Percentiles rank a stretch among this genome's conserved stretches.
phyloP scores from a whole-genome alignment of 2,113 vertebrate species.

The Macrotis lagotis region DNA sequence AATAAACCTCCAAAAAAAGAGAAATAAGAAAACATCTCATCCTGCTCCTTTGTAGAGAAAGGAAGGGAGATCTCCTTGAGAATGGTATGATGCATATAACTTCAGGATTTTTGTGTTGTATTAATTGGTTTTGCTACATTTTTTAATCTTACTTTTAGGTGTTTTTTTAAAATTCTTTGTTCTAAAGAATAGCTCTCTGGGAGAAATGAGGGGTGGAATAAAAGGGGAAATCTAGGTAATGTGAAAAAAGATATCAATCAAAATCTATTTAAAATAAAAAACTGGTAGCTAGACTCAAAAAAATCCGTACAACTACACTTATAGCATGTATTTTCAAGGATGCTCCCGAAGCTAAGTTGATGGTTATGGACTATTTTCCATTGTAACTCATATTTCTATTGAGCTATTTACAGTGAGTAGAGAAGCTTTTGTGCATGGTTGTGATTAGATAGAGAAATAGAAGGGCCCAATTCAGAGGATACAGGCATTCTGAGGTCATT shows the following conservation, averaged over 20 bases:
- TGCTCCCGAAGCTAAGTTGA: not conserved
- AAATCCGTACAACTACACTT: not conserved
- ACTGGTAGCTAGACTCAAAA: not conserved
- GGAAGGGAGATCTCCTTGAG: not conserved
- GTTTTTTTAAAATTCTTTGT: not conserved
- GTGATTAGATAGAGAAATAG: not conserved
- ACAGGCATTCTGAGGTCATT: not conserved
- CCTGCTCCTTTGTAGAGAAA: not conserved
- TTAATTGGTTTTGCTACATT: not conserved
- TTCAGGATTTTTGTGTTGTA: not conserved
- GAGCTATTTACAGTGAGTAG: not conserved
- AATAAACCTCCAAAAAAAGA: not conserved
- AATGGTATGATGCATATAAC: not conserved
- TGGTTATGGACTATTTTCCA: not conserved
- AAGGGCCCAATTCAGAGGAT: not conserved
- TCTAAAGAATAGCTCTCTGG: not conserved
- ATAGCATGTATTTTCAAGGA: not conserved
- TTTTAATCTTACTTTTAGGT: not conserved
- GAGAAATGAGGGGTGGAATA: not conserved
- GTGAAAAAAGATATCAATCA: not conserved
- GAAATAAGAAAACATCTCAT: not conserved
- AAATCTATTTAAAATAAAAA: not conserved
- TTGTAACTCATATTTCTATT: not conserved
- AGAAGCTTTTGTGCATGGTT: not conserved
- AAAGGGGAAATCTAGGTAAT: not conserved